phyloP scores from a whole-genome alignment of 2,113 vertebrate species.

The Ceuthmochares aereus region DNA sequence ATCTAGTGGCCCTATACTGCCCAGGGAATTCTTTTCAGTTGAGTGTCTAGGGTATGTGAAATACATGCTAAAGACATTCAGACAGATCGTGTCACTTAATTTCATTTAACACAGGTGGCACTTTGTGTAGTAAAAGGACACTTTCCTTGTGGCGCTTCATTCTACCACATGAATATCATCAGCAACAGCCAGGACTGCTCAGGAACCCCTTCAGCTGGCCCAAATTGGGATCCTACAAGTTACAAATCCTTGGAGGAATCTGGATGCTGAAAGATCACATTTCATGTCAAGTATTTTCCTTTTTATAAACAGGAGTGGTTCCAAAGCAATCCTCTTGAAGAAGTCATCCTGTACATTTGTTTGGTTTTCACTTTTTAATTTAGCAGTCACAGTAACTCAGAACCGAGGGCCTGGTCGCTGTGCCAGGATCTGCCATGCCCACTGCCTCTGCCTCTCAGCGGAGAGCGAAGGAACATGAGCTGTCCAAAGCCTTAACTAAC shows the following conservation, averaged over 20 bases:
- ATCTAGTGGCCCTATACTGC: not conserved
- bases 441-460: not conserved
- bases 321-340: constrained; percentile 49
- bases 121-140: not conserved
- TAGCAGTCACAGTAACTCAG: constrained; percentile 25
- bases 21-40: not conserved
- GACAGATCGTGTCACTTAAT: not conserved
- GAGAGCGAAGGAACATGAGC: not conserved
- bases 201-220: constrained; percentile 31
- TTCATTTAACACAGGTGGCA: constrained; percentile 1
- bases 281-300: constrained; percentile 55
- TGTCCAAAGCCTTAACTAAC: not conserved
- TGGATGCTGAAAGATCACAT: constrained; percentile 52
- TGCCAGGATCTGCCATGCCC: constrained; percentile 36
- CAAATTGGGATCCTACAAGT: not conserved
- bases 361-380: constrained; percentile 48
- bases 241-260: constrained; percentile 57
- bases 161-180: not conserved
- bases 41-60: not conserved
- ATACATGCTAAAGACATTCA: not conserved
- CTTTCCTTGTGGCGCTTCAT: not conserved
- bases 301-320: constrained; percentile 47
- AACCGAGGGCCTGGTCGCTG: rapidly evolving
- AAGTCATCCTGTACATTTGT: constrained; percentile 40
- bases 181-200: not conserved